phyloP scores from a whole-genome alignment of 2,888 invertebrate species.

The Drosophila ochracea region DNA sequence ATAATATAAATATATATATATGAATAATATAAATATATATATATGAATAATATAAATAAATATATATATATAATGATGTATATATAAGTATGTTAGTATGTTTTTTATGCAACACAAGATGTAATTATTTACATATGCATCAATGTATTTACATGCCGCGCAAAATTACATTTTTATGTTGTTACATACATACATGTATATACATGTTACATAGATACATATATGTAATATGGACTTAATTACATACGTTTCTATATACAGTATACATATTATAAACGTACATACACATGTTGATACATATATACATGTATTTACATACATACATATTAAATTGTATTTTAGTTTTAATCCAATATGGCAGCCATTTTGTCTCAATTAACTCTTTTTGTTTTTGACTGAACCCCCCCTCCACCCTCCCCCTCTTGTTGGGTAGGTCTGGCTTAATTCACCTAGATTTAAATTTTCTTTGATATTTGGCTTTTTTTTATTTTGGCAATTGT shows the following conservation, averaged over 20 bases:
- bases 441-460: slow-evolving; percentile 72
- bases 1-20: slow-evolving; percentile 1
- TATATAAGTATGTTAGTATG: slow-evolving; percentile 6
- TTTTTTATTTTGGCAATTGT: slow-evolving; percentile 53
- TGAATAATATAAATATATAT: slow-evolving; percentile 2
- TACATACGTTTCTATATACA: slow-evolving; percentile 52
- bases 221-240: slow-evolving; percentile 6
- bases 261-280: slow-evolving; percentile 28
- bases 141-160: slow-evolving; percentile 18
- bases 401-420: slow-evolving; percentile 5
- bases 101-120: slow-evolving; percentile 44
- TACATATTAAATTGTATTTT: slow-evolving; percentile 77
- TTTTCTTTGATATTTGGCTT: slow-evolving; percentile 44
- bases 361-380: slow-evolving; percentile 80
- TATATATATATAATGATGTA: background rate
- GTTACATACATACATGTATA: slow-evolving; percentile 21
- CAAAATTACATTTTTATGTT: slow-evolving; percentile 27
- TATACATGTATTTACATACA: slow-evolving; percentile 32
- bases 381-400: slow-evolving; percentile 49
- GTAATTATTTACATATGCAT: slow-evolving; percentile 19
- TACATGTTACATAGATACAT: slow-evolving; percentile 19
- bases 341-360: slow-evolving; percentile 83
- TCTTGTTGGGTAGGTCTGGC: slow-evolving; percentile 15
- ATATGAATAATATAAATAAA: slow-evolving; percentile 2
- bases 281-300: slow-evolving; percentile 19